These are phyloP conservation scores for Drosophila elegans DNA, from an alignment of 1,140 invertebrate genomes.

Conservation along the genomic window DNA sequence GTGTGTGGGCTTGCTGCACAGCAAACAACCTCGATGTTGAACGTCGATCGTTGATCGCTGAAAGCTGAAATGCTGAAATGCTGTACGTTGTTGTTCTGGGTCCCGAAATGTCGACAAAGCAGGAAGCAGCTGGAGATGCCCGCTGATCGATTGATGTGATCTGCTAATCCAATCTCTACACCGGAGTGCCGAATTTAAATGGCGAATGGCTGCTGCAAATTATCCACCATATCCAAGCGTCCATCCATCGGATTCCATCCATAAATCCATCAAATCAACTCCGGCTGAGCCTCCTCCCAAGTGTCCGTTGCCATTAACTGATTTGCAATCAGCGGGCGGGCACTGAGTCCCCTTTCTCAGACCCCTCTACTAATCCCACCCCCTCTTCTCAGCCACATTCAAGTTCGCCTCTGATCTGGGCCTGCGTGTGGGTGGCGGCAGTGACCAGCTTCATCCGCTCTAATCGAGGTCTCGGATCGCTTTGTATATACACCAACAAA, in stretches of 20 bases:
- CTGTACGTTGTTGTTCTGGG: conserved; percentile 24
- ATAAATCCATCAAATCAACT: conserved; percentile 38
- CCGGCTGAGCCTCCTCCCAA: conserved; percentile 20
- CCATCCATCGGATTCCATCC: conserved; percentile 37
- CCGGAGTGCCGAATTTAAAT: conserved; percentile 36
- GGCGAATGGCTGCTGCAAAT: conserved; percentile 31
- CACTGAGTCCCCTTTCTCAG: neutral
- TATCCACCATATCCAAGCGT: conserved; percentile 18
- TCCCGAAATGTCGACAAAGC: conserved; percentile 47
- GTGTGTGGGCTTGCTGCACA: conserved; percentile 64
- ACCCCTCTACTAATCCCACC: neutral
- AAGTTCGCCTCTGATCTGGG: conserved; percentile 36
- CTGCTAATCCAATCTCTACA: conserved; percentile 6
- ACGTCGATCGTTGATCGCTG: conserved; percentile 20
- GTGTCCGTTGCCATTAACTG: conserved; percentile 62
- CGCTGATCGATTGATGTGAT: conserved; percentile 29
- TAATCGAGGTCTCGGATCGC: conserved; percentile 23
- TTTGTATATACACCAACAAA: conserved; percentile 5
- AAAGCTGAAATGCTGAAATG: conserved; percentile 25
- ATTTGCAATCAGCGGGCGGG: conserved; percentile 55
- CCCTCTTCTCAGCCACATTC: neutral
- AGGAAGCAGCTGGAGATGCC: conserved; percentile 53
- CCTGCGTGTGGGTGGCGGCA: conserved; percentile 51
- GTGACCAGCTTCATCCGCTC: conserved; percentile 34
- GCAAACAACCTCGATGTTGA: conserved; percentile 38